These are phyloP conservation scores for Parazoanthus darwini DNA, from an alignment of 92 coral and sea anemone species.

Conservation along the genomic window DNA sequence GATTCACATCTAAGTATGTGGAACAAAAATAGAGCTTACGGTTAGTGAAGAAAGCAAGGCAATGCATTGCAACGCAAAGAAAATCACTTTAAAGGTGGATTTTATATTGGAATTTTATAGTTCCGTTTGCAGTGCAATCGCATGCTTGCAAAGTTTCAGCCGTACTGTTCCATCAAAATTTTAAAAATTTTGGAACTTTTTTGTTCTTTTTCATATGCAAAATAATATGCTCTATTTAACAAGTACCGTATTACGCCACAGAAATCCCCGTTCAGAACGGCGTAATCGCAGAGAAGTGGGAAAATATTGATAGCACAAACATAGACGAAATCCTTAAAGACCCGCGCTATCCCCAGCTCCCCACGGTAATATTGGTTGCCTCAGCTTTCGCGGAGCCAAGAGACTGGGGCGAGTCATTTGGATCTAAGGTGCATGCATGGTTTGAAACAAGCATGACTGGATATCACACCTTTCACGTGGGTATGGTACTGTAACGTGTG, in stretches of 20 bases:
- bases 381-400: slow-evolving; percentile 36
- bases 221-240: too few species aligned
- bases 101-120: too few species aligned
- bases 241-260: neutral
- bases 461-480: slow-evolving; percentile 26
- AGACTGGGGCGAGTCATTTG: slow-evolving; percentile 34
- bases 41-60: too few species aligned
- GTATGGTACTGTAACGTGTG: neutral
- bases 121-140: too few species aligned
- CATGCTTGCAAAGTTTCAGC: too few species aligned
- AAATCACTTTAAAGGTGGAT: too few species aligned
- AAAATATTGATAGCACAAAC: slow-evolving; percentile 30
- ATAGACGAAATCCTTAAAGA: neutral
- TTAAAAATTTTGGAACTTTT: too few species aligned
- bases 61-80: too few species aligned
- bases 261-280: slow-evolving; percentile 28
- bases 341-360: slow-evolving; percentile 38
- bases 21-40: too few species aligned
- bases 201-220: too few species aligned
- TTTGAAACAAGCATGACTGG: slow-evolving; percentile 33
- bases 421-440: slow-evolving; percentile 28
- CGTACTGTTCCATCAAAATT: too few species aligned
- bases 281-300: slow-evolving; percentile 15
- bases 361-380: slow-evolving; percentile 9
- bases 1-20: too few species aligned